These are phyloP conservation scores for Oegoconia quadripuncta DNA, from an alignment of 2,888 invertebrate genomes.

Conservation along the genomic window DNA sequence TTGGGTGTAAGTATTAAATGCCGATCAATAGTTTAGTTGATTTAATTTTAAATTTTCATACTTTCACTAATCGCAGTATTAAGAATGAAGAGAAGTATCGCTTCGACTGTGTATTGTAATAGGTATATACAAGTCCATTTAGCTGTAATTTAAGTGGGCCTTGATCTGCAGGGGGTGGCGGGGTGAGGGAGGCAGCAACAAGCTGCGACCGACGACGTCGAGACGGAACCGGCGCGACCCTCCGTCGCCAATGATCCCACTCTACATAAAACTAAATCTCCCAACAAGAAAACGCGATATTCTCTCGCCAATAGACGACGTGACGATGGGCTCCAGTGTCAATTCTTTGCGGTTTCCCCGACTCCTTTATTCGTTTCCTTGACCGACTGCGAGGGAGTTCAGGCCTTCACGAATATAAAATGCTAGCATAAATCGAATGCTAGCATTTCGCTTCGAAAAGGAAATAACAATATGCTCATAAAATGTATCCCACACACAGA, in stretches of 20 bases:
- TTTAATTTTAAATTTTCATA: no score
- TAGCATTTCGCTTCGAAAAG: conserved; percentile 6
- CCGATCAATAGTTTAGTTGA: no score
- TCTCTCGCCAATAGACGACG: conserved; percentile 45
- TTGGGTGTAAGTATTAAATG: no score
- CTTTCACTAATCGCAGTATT: no score
- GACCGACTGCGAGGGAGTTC: conserved; percentile 6
- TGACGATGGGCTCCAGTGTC: conserved; percentile 13
- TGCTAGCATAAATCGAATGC: conserved; percentile 3
- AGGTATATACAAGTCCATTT: conserved; percentile 3
- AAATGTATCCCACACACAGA: no score
- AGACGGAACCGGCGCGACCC: conserved; percentile 58
- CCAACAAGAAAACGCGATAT: conserved; percentile 51
- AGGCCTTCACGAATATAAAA: conserved; percentile 5
- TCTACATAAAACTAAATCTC: conserved; percentile 66
- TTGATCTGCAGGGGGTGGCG: conserved; percentile 20
- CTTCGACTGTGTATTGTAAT: neutral
- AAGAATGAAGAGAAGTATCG: no score
- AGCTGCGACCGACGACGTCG: conserved; percentile 40
- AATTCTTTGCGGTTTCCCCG: conserved; percentile 18
- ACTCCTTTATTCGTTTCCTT: conserved; percentile 19
- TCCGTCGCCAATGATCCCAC: conserved; percentile 63
- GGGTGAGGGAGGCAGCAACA: conserved; percentile 41
- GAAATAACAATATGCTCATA: conserved; percentile 11
- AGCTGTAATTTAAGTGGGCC: conserved; percentile 30